These are phyloP conservation scores for Equus quagga DNA, from an alignment of 2,113 vertebrate genomes.

Conservation along the genomic window DNA sequence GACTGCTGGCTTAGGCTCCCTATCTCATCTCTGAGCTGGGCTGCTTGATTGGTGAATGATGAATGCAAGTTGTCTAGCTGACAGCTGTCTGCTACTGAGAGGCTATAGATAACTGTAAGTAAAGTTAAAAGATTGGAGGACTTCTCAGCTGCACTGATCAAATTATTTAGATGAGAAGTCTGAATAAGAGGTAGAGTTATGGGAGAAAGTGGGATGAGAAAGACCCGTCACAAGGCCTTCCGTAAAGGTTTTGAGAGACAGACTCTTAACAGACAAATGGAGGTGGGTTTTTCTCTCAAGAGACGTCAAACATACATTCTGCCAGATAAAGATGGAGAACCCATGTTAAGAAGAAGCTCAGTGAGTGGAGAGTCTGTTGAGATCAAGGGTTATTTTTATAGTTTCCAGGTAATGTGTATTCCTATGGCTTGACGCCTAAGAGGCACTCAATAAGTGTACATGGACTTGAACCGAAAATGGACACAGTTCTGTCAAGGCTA, in stretches of 20 bases:
- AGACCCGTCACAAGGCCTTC: neutral
- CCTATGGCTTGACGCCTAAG: neutral
- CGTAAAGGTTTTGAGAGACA: neutral
- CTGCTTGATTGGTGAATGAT: constrained; percentile 39
- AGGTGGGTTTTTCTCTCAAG: neutral
- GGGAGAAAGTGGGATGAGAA: neutral
- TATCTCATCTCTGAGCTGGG: neutral
- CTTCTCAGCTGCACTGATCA: neutral
- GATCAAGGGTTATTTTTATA: neutral
- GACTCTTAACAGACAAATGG: neutral
- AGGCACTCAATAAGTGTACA: neutral
- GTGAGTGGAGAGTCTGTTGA: neutral
- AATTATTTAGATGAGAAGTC: constrained; percentile 48
- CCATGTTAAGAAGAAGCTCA: neutral
- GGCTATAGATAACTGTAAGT: constrained; percentile 21
- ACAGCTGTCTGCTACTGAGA: constrained; percentile 38
- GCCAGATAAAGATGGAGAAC: neutral
- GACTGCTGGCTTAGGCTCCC: neutral
- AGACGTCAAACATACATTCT: neutral
- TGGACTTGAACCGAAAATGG: constrained; percentile 16
- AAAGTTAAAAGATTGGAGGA: constrained; percentile 31
- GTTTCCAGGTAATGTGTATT: neutral
- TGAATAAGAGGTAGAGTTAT: neutral
- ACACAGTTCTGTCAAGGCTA: neutral
- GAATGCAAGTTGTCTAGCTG: constrained; percentile 17